phyloP scores from a whole-genome alignment of 1,140 invertebrate species.

The Bombus terrestris region DNA sequence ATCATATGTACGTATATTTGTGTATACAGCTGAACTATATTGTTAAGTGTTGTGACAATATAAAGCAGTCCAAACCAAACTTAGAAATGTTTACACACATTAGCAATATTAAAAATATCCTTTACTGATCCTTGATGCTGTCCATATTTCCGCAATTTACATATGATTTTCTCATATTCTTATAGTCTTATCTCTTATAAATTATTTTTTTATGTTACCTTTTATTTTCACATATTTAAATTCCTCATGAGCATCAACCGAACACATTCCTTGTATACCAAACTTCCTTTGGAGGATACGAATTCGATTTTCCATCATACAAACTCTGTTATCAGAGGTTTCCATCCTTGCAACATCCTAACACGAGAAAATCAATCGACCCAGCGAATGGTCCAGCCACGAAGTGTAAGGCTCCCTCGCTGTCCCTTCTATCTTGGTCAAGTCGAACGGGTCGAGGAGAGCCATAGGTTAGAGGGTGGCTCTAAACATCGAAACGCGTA shows the following conservation, averaged over 20 bases:
- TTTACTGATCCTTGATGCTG: no score
- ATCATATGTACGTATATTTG: neutral
- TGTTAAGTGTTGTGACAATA: neutral
- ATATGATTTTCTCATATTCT: no score
- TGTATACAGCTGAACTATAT: neutral
- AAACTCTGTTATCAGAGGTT: slow-evolving; percentile 15
- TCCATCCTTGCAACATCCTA: neutral
- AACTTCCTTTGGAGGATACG: neutral
- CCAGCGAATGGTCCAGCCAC: slow-evolving; percentile 28
- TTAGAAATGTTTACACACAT: no score
- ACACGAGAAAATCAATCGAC: slow-evolving; percentile 79
- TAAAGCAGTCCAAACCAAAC: no score
- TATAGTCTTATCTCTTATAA: no score
- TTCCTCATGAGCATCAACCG: neutral
- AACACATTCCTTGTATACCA: neutral
- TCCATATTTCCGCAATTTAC: no score
- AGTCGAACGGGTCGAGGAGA: slow-evolving; percentile 21
- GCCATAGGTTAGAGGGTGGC: slow-evolving; percentile 41
- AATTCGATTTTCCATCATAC: slow-evolving; percentile 5
- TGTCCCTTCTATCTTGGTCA: slow-evolving; percentile 33
- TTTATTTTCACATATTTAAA: neutral
- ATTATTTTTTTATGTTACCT: no score
- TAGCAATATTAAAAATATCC: no score
- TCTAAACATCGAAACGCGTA: slow-evolving; percentile 55
- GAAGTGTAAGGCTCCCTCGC: slow-evolving; percentile 17